Evolutionary conservation across 2,888 invertebrate species (phyloP), one percentile per base, ranked within the genome.

Genomic region (Drosophila ezoana): DNA sequence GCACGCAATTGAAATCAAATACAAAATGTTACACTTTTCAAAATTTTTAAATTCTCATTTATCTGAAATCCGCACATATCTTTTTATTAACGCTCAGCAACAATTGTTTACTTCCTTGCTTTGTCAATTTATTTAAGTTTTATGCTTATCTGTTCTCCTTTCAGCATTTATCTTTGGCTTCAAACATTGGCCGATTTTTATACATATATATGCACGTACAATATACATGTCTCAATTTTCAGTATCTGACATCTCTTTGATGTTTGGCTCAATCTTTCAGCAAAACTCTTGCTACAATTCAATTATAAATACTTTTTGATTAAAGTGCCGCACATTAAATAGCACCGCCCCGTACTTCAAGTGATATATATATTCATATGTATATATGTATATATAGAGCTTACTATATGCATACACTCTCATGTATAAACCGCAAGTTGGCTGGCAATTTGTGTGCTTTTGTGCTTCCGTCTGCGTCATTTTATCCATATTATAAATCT

Each of bases 251-350:
- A 87, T 86, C 67, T 72, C 41, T 64, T 81, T 73, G 72, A 78
- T 72, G 68, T 60, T 59, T 69, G 76, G 68, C 61, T 73, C 56
- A 58, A 76, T 63, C 70, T 85, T 76, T 85, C 70, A 82, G 67
- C 85, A 72, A 64, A 65, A 65, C 44, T 66, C 43, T 54, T 70
- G 82, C 79, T 62, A 87, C 87, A 87, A 87, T 82, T 82, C 87
- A 82, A 82, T 82, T 87, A 82, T 69, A 79, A 79, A 76, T 69
- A 78, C 59, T 72, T 74, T 68, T 73, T 78, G 79, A 73, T 78
- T 77, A 77, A 69, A 82, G 79, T 71, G 82, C 87, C 84, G 78
- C 74, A 60, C 81, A 77, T 74, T 56, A 60, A 51, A 45, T 37
- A 82, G 67, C 69, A 62, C 76, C 82, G 86, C 82, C 88, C 82